phyloP scores from a whole-genome alignment of 2,797 vertebrate genomes.

The Merluccius polli region DNA sequence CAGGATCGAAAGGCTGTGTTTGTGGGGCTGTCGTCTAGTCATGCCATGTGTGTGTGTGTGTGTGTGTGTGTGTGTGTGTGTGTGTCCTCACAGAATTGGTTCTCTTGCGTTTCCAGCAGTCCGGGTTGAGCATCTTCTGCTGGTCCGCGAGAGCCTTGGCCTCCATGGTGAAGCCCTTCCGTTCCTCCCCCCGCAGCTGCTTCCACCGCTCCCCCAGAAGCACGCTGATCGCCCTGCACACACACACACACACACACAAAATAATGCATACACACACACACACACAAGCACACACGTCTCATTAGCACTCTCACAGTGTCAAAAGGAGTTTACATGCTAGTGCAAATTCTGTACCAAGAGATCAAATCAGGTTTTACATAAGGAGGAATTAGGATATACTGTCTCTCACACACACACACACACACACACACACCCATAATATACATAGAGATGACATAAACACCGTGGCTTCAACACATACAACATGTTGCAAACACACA shows the following conservation, averaged over 20 bases:
- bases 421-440: neutral
- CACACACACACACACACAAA: constrained; percentile 16
- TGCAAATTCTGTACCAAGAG: neutral
- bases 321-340: neutral
- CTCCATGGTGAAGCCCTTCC: constrained; percentile 96
- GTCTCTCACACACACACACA: neutral
- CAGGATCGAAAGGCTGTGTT: no score
- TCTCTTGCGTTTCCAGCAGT: constrained; percentile 99
- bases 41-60: no score
- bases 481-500: constrained; percentile 49
- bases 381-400: no score
- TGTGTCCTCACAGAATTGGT: constrained; percentile 87
- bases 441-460: neutral
- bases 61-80: neutral
- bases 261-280: neutral
- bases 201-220: constrained; percentile 99
- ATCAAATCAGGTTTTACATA: no score
- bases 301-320: neutral
- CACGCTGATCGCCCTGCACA: constrained; percentile 95
- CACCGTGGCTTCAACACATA: neutral
- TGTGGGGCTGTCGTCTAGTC: no score
- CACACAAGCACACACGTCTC: neutral
- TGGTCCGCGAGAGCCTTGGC: constrained; percentile 98
- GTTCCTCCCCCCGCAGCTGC: constrained; percentile 98
- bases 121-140: constrained; percentile 97